Evolutionary conservation across 2,797 vertebrate genomes (phyloP), one percentile per base, ranked within the genome.

Genomic region (Pelobates cultripes): DNA sequence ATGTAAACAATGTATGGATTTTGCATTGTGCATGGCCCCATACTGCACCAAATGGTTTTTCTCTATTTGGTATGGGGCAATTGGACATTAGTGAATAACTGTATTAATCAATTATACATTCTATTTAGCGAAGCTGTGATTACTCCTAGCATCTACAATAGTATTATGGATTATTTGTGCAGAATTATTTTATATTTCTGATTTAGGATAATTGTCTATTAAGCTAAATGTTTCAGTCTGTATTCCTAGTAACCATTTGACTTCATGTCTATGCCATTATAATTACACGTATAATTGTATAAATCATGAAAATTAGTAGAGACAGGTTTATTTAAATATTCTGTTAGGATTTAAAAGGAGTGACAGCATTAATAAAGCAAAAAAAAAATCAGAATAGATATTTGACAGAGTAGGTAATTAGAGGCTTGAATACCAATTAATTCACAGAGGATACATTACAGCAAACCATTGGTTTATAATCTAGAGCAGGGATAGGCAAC

Each of bases 401-500:
- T 89, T 86, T 90, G 88, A 90, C 87, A 87, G 86, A 89, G 57
- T 60, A 77, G 86, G 87, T 88, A 89, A 90, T 92, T 91, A 88
- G 81, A 78, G 86, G 83, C 84, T 81, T 88, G 87, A 87, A 85
- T 82, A 81, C 70, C 86, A 89, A 89, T 91, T 89, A 91, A 66
- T 82, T 88, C 72, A 79, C 75, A 88, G 72, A 42, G 77, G 14
- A 76, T 73, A 85, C 51, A 79, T 72, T 85, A 86, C 64, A 85
- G 63, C 9, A 80, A 64, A 86, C 47, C 0, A 0, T 44, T 79
- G 75, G 85, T 75, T 40, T 85, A 85, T 41, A 80, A 43, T 79
- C 43, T 51, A 28, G 72, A 66, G 73, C 75, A 28, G 28, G 28
- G 28, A 2, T 28, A 28, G 28, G 28, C 28, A 28, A 28, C 28